These are phyloP conservation scores for Helicoverpa armigera DNA, from an alignment of 1,140 invertebrate species.

Conservation along the genomic window DNA sequence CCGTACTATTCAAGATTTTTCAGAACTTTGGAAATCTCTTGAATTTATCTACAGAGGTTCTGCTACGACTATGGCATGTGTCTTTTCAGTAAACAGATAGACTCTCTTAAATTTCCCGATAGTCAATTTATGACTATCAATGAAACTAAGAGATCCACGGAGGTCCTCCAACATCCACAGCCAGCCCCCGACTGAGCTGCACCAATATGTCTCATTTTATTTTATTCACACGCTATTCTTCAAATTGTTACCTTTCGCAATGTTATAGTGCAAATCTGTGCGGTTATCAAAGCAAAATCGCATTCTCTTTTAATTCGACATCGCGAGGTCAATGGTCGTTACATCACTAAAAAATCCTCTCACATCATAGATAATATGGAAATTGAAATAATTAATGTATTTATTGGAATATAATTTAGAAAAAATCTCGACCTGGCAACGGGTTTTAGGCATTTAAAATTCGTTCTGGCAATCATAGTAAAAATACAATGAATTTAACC, in stretches of 20 bases:
- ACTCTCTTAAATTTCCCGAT: no score
- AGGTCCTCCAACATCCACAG: background rate
- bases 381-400: background rate
- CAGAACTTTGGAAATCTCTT: no score
- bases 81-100: no score
- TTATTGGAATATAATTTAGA: no score
- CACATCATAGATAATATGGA: conserved; percentile 8
- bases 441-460: background rate
- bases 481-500: no score
- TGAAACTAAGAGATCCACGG: background rate
- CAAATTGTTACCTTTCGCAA: conserved; percentile 45
- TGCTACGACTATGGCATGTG: no score
- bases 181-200: conserved; percentile 9
- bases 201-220: conserved; percentile 32
- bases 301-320: conserved; percentile 48
- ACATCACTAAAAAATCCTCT: conserved; percentile 38
- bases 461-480: no score
- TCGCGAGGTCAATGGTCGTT: conserved; percentile 36
- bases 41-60: no score
- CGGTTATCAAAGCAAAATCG: conserved; percentile 50
- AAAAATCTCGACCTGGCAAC: no score
- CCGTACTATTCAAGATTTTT: no score
- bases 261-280: conserved; percentile 45
- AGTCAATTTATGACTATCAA: background rate
- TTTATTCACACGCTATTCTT: conserved; percentile 46